Evolutionary conservation across 2,113 vertebrate species (phyloP), one percentile per base, ranked within the genome.

Genomic region (Tragulus kanchil): DNA sequence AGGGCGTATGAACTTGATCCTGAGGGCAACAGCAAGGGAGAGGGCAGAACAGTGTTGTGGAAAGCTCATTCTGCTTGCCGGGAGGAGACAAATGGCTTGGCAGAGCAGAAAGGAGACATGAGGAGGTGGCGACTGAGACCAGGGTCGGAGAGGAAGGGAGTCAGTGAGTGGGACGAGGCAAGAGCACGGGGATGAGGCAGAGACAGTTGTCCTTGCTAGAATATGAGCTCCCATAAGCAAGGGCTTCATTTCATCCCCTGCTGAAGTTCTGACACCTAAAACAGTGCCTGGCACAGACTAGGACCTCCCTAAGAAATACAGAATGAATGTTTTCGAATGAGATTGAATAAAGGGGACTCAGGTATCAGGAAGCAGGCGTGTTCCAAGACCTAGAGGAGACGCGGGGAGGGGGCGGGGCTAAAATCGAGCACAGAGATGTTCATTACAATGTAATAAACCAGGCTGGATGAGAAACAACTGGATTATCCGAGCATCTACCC

Each of bases 1-100:
- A 45, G 89, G 79, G 94, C 92, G 73, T 85, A 65, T 90, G 85
- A 97, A 95, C 81, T 98, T 97, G 96, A 97, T 92, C 94, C 54
- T 26, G 58, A 93, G 58, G 85, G 83, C 86, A 54, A 28, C 45
- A 31, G 91, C 45, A 92, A 90, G 14, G 17, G 73, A 71, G 45
- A 79, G 0, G 79, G n/a, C 45, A 84, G 92, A 93, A 36, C 61
- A 48, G 73, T 62, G 45, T 42, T 87, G 54, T 26, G 23, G 78
- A 96, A 58, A 89, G 17, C 6, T 90, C 42, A 5, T 78, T 58
- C 64, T 87, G 73, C 28, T 12, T 58, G 62, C 77, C 86, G 78
- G 79, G 78, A 23, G 50, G 81, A 71, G 69, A 48, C 5, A 7
- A 45, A 75, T 3, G 48, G 23, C 56, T 42, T 64, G 85, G 81